phyloP scores from a whole-genome alignment of 30 jellyfish, hydroid and myxozoan genomes.

The Haliclystus octoradiatus region DNA sequence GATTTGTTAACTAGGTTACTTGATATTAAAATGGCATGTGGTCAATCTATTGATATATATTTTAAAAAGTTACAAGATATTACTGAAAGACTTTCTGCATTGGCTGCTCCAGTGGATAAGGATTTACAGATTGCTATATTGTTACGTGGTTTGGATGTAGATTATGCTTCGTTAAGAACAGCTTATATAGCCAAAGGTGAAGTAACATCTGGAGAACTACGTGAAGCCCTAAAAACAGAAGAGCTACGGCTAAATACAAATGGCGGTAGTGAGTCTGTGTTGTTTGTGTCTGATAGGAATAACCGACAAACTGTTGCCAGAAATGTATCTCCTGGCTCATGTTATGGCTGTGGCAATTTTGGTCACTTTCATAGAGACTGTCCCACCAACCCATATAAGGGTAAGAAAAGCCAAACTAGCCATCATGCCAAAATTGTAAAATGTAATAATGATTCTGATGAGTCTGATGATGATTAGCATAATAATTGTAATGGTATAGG shows the following conservation, averaged over 20 bases:
- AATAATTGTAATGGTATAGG: conserved; percentile 7
- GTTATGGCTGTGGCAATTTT: conserved; percentile 28
- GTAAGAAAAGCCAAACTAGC: conserved; percentile 6
- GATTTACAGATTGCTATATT: not conserved
- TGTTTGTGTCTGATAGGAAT: not conserved
- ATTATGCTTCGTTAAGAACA: not conserved
- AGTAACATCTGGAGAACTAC: not conserved
- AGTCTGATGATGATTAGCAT: conserved; percentile 1
- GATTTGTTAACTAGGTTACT: too few relatives aligned
- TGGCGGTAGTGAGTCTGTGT: too few relatives aligned
- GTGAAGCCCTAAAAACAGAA: conserved; percentile 4
- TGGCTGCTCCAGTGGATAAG: conserved; percentile 4
- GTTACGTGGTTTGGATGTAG: not conserved
- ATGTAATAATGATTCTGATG: too few relatives aligned
- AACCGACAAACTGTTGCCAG: not conserved
- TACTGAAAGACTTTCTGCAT: not conserved
- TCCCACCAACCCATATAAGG: conserved; percentile 8
- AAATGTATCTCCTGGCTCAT: conserved; percentile 14
- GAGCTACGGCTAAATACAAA: not conserved
- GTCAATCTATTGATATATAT: too few relatives aligned
- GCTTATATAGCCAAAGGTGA: conserved; percentile 10
- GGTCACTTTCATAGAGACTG: conserved; percentile 29
- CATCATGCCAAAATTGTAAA: too few relatives aligned
- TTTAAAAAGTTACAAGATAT: conserved; percentile 1
- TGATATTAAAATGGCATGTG: too few relatives aligned